A percentile compares a stretch with the other conserved stretches of the same genome.
Evolutionary conservation across 1,140 invertebrate species (phyloP).

Genomic region (Bombus confusus): DNA sequence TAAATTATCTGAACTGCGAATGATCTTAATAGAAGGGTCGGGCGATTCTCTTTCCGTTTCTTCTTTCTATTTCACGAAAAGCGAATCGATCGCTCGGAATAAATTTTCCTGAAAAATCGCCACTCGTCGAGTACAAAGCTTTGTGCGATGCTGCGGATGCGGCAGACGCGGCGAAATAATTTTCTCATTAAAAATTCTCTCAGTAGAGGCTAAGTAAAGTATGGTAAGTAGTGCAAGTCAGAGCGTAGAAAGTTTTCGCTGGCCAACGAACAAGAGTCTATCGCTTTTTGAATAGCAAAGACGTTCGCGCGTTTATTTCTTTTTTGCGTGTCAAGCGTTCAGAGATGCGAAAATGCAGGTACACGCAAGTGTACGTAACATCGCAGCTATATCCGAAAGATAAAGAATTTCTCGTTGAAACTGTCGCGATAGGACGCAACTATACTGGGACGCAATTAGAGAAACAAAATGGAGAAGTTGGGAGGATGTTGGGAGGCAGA

Average conservation of each 20-base stretch:
- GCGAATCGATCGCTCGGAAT: not conserved
- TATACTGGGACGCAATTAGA: constrained; percentile 30
- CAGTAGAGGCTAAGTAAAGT: no score
- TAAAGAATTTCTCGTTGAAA: not conserved
- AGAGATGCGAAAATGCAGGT: not conserved
- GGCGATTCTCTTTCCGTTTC: not conserved
- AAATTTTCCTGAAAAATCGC: not conserved
- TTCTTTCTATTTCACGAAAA: not conserved
- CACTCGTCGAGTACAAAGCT: not conserved
- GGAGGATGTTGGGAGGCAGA: not conserved
- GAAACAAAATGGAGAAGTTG: not conserved
- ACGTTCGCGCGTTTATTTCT: no score
- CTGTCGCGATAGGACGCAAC: constrained; percentile 17
- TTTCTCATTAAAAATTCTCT: not conserved
- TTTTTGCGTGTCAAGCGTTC: not conserved
- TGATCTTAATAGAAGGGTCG: not conserved
- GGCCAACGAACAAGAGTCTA: no score
- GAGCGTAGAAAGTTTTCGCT: not conserved
- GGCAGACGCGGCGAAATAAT: not conserved
- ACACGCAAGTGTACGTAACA: no score
- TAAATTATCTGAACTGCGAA: not conserved
- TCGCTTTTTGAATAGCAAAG: no score
- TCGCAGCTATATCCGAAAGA: no score
- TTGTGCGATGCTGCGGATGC: not conserved
- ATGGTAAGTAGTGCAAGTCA: no score